Evolutionary conservation across 1,140 invertebrate genomes (phyloP).

Genomic region (Megathymus violae): DNA sequence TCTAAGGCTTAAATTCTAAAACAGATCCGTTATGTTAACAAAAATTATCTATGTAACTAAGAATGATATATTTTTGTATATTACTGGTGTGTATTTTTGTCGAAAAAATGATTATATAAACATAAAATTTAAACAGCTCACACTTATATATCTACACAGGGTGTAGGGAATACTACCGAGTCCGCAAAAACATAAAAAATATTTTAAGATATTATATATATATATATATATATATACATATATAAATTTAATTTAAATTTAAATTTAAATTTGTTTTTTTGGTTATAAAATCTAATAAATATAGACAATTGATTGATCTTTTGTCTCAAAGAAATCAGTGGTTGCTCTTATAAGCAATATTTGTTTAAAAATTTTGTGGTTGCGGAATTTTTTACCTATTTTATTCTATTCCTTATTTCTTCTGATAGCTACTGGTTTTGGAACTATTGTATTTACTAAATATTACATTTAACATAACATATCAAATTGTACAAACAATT

Average conservation of each 20-base stretch:
- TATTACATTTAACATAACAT: conserved; percentile 42
- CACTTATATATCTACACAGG: background rate
- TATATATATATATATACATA: too few species aligned
- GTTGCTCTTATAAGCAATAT: too few species aligned
- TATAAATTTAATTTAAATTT: too few species aligned
- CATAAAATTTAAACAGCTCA: background rate
- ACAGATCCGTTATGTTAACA: conserved; percentile 3
- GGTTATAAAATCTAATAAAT: too few species aligned
- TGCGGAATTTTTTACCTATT: too few species aligned
- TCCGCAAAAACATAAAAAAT: background rate
- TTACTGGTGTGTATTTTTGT: background rate
- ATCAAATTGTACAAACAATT: conserved; percentile 61
- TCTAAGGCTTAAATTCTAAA: conserved; percentile 51
- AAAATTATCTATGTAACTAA: conserved; percentile 3
- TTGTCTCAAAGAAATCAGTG: too few species aligned
- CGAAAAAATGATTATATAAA: background rate
- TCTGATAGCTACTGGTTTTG: background rate
- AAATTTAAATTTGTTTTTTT: too few species aligned
- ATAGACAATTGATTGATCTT: too few species aligned
- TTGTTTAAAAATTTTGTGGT: too few species aligned
- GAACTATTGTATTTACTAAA: background rate
- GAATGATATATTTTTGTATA: background rate
- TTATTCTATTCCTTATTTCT: too few species aligned
- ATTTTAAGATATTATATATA: background rate
- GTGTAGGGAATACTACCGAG: background rate